Conservation (phyloP, 1,140 invertebrate genomes). For the Achroia grisella region DNA sequence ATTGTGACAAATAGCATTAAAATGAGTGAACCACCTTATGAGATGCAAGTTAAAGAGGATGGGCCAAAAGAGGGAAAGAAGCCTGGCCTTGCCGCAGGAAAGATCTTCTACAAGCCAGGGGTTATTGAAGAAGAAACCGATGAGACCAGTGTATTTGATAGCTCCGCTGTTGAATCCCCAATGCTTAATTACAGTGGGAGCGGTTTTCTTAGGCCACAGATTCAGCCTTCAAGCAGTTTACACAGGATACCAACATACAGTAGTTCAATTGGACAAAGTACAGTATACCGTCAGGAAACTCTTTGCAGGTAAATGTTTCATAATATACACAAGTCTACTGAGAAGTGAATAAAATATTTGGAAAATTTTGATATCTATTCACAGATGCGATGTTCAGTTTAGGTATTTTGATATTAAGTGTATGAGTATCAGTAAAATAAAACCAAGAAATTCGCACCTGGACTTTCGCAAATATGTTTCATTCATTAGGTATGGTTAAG, state of each 20-base stretch:
- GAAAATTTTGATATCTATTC: no score
- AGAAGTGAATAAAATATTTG: no score
- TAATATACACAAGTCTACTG: no score
- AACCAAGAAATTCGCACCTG: no score
- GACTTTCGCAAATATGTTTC: no score
- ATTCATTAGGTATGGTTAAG: no score
- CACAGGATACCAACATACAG: conserved; percentile 67
- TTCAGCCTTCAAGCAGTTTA: conserved; percentile 54
- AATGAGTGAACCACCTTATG: conserved; percentile 46
- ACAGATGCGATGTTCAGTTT: no score
- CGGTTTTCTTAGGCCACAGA: conserved; percentile 44
- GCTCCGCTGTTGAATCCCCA: conserved; percentile 58
- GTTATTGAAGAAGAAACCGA: conserved; percentile 68
- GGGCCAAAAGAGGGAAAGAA: conserved; percentile 39
- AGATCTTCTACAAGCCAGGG: conserved; percentile 67
- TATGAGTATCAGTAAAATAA: no score
- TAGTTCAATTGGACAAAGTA: conserved; percentile 67
- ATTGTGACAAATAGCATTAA: conserved; percentile 29
- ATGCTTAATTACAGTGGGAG: conserved; percentile 44
- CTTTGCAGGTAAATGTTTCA: conserved; percentile 49
- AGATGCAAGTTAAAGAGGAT: conserved; percentile 51
- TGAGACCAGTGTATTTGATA: conserved; percentile 63
- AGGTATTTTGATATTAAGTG: no score
- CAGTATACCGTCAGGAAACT: conserved; percentile 57
- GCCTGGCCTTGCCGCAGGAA: conserved; percentile 36